These are phyloP conservation scores for Cariama cristata DNA, from an alignment of 2,113 vertebrate genomes.

Conservation along the genomic window DNA sequence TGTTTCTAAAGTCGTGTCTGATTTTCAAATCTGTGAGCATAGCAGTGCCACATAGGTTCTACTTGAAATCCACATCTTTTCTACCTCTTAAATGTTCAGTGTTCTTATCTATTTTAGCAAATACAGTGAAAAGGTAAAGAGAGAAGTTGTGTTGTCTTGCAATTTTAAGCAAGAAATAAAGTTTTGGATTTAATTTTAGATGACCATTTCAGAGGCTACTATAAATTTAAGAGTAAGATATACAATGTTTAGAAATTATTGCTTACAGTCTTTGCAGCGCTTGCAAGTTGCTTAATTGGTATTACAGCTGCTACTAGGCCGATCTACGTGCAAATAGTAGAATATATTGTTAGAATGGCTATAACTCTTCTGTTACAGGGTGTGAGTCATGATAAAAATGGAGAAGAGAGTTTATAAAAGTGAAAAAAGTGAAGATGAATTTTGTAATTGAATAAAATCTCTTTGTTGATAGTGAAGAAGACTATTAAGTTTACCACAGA, in stretches of 20 bases:
- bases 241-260: not conserved
- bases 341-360: not conserved
- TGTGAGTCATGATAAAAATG: not conserved
- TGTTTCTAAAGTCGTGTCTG: not conserved
- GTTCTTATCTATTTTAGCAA: not conserved
- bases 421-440: not conserved
- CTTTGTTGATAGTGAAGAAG: not conserved
- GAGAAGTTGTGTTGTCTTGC: not conserved
- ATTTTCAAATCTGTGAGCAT: not conserved
- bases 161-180: not conserved
- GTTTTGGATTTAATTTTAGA: not conserved
- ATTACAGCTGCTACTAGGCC: not conserved
- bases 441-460: not conserved
- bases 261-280: not conserved
- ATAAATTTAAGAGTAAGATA: not conserved
- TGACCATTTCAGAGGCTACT: not conserved
- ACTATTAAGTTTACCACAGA: not conserved
- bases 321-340: not conserved
- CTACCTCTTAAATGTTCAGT: not conserved
- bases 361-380: not conserved
- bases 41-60: not conserved
- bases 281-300: not conserved
- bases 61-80: not conserved
- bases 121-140: not conserved
- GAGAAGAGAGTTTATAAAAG: not conserved